Conservation (phyloP, 2,797 vertebrate species). For the Hybognathus amarus region DNA sequence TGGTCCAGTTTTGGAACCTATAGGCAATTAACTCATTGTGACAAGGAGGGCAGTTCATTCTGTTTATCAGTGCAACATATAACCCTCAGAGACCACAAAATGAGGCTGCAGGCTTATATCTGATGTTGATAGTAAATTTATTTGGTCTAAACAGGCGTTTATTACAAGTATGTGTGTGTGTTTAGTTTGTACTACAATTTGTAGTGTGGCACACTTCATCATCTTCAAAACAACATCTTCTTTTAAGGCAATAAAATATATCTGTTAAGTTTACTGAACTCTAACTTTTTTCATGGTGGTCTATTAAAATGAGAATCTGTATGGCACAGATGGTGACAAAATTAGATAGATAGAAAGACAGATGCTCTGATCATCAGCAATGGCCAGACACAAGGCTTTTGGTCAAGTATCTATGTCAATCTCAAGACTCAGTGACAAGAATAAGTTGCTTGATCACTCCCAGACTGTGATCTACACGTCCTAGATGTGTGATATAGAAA, state of each 20-base stretch:
- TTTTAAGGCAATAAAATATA: constrained; percentile 5
- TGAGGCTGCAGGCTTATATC: constrained; percentile 30
- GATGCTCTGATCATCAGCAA: neutral
- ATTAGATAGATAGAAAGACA: neutral
- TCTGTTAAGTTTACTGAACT: neutral
- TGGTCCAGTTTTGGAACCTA: constrained; percentile 39
- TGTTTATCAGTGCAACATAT: constrained; percentile 49
- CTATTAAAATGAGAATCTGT: neutral
- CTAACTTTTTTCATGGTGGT: neutral
- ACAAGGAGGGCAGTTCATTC: constrained; percentile 47
- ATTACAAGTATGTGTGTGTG: neutral
- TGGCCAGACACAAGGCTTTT: neutral
- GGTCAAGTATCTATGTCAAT: constrained; percentile 28
- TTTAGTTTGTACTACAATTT: neutral
- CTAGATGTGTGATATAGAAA: constrained; percentile 38
- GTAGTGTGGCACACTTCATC: neutral
- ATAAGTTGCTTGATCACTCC: constrained; percentile 41
- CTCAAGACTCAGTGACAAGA: constrained; percentile 38
- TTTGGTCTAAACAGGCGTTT: constrained; percentile 14
- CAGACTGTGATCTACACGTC: constrained; percentile 35
- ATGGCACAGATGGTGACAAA: neutral
- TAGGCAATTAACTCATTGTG: constrained; percentile 51
- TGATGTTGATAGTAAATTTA: constrained; percentile 29
- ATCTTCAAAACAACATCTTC: constrained; percentile 16
- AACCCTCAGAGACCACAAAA: constrained; percentile 32